Evolutionary conservation across 2,888 invertebrate species (phyloP), one percentile per base, ranked within the genome.

Genomic region (Hemicrepidius hirtus): DNA sequence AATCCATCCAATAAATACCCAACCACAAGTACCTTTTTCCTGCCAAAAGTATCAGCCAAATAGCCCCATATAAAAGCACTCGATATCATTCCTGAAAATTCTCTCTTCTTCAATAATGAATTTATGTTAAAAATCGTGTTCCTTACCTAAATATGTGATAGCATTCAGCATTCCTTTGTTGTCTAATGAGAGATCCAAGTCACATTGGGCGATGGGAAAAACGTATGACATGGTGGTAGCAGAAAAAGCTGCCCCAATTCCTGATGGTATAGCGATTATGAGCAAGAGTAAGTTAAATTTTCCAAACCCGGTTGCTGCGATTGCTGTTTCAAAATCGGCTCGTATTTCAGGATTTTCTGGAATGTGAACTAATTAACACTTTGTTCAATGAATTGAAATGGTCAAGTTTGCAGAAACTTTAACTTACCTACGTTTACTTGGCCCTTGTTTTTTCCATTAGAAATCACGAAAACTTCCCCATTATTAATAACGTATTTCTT

Each of bases 41-140:
- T 88, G 9, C 94, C 95, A 71, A 92, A 88, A 0, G 92, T 92
- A 82, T 95, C 95, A 0, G 94, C 92, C 5, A 94, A 84, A 81
- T 92, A 94, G 0, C 95, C 95, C 95, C 95, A 95, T 3, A 93
- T 75, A 82, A 93, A 89, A 0, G 93, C 92, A 41, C 94, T 93
- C 0, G 90, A 88, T 77, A 93, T 91, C 93, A 95, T 95, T 18
- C 94, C 95, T 94, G 82, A 0, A 82, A 60, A 57, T 57, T 13
- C 12, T 28, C 13, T n/a, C 20, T 57, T 37, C 37, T 20, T 57
- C 16, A 57, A 9, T n/a, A 1, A 18, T 21, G 37, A 9, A 28
- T 55, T 3, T 13, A 28, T 50, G 12, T 9, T 16, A 46, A 18
- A 46, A 46, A 46, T 46, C 1, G 46, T 5, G 46, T 9, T 44